Percentiles rank a stretch among this genome's conserved stretches.
phyloP scores from a whole-genome alignment of 1,140 invertebrate genomes.

The Sarcophaga peregrina region DNA sequence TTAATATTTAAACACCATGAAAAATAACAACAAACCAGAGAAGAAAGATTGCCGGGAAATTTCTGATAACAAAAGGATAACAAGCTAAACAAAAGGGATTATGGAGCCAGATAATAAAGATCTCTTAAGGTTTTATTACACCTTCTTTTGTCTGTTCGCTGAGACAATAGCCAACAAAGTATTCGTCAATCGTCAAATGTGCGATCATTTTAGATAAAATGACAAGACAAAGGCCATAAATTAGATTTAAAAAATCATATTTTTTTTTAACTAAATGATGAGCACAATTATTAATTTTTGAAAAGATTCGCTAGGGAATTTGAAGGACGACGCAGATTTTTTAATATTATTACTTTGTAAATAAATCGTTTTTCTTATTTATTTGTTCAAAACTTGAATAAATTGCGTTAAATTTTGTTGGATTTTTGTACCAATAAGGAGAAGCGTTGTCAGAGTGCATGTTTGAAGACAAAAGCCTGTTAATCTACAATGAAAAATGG shows the following conservation, averaged over 20 bases:
- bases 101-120: constrained; percentile 26
- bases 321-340: constrained; percentile 26
- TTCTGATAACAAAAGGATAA: constrained; percentile 25
- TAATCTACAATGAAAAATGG: too few species aligned
- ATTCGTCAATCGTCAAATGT: constrained; percentile 32
- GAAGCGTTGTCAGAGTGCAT: too few species aligned
- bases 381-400: background rate
- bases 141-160: background rate
- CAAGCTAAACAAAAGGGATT: constrained; percentile 28
- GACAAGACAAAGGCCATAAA: constrained; percentile 19
- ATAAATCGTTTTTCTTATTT: constrained; percentile 9
- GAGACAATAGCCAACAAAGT: background rate
- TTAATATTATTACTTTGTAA: constrained; percentile 14
- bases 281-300: background rate
- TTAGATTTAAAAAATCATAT: constrained; percentile 20
- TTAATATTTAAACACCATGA: background rate
- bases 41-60: background rate
- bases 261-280: constrained; percentile 32
- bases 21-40: background rate
- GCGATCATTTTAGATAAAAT: background rate
- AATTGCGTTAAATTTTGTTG: constrained; percentile 30
- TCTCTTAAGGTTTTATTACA: constrained; percentile 24
- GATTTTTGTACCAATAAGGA: background rate
- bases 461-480: too few species aligned
- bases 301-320: background rate